These are phyloP conservation scores for Apoderus coryli DNA, from an alignment of 2,888 invertebrate species.

Conservation along the genomic window DNA sequence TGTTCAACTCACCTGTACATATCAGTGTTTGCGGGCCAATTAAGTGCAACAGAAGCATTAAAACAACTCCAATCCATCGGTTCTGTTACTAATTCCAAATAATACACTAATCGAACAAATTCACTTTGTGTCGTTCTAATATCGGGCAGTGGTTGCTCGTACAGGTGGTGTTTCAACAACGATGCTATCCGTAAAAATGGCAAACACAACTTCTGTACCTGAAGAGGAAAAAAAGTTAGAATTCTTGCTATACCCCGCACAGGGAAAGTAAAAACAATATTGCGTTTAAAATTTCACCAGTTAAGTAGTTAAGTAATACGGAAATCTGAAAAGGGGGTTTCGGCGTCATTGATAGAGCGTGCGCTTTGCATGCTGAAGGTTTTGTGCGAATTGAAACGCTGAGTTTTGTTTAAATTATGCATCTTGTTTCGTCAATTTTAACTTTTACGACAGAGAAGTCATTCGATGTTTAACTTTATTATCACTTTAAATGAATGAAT, in stretches of 20 bases:
- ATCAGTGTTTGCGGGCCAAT: conserved; percentile 39
- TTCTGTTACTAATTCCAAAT: conserved; percentile 58
- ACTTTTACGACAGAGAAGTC: too few relatives aligned
- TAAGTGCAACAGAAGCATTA: conserved; percentile 47
- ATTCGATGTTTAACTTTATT: too few relatives aligned
- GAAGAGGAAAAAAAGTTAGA: conserved; percentile 7
- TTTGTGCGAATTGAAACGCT: not conserved
- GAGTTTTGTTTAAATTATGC: too few relatives aligned
- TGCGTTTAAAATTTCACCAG: too few relatives aligned
- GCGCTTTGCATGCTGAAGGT: too few relatives aligned
- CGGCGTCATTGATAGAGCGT: too few relatives aligned
- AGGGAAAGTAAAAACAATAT: not conserved
- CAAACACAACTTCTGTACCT: conserved; percentile 66
- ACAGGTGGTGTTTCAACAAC: conserved; percentile 57
- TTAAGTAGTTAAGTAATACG: too few relatives aligned
- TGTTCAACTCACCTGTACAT: conserved; percentile 19
- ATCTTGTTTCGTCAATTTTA: too few relatives aligned
- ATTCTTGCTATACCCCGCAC: too few relatives aligned
- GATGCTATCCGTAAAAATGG: conserved; percentile 77
- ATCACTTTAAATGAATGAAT: too few relatives aligned
- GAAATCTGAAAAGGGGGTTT: not conserved
- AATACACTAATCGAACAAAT: conserved; percentile 63
- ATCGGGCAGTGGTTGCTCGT: conserved; percentile 60
- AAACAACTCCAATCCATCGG: conserved; percentile 51
- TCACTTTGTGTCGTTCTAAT: conserved; percentile 50